Base-by-base conservation (phyloP, 2,113 vertebrate species). In the Tichodroma muraria region DNA sequence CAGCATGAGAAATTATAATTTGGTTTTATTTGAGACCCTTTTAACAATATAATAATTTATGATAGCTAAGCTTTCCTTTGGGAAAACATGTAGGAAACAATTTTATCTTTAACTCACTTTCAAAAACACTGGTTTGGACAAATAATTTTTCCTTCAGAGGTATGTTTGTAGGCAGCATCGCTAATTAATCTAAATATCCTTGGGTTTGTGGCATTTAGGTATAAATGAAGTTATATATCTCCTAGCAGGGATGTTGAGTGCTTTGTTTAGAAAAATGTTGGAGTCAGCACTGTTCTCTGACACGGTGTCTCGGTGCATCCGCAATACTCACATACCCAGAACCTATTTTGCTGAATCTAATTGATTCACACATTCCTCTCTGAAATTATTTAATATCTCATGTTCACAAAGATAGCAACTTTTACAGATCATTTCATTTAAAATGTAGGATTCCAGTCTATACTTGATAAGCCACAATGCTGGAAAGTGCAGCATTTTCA, bases 1-100 rank as follows among this genome's bases (percentile, higher is more conserved):
- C 93, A 96, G 92, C 89, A 60, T 95, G 95, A 97, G 94, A 93
- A 95, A 95, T 94, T 97, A 93, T 96, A 82, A 92, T 97, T 73
- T 44, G 90, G 52, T 84, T 95, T 95, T 97, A 95, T 96, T 97
- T 31, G 65, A 97, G 91, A 95, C 94, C 85, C 91, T 92, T 95
- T 91, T 80, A 87, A 95, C 78, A 68, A 93, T 92, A 85, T 88
- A 85, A 90, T 96, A 96, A 97, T 97, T 97, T 97, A 93, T 94
- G 93, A 94, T 76, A 96, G 70, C 33, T 69, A 94, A 89, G 85
- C 71, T 89, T 85, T 92, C 78, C 53, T 92, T 80, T 65, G 71
- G 89, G 89, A 95, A 69, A 53, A 93, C 11, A 6, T 68, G 80
- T 72, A 89, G 91, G 91, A 88, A 94, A 77, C 23, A 61, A 38